Base-by-base conservation (phyloP, 2,113 vertebrate species). In the Tenrec ecaudatus region DNA sequence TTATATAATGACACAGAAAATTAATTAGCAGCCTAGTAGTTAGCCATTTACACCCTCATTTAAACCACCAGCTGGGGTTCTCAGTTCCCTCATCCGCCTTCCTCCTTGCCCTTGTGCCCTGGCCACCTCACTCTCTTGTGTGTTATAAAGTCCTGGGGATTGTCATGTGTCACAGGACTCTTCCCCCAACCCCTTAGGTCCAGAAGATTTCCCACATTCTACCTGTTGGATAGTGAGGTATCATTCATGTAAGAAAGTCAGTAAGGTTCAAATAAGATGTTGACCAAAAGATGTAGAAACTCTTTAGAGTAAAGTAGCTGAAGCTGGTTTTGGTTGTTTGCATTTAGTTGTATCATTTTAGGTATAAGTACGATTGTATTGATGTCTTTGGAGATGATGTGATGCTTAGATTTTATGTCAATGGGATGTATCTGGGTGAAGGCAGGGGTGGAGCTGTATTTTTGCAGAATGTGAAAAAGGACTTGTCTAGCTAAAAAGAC, bases 161-260 rank as follows among this genome's bases (percentile, higher is more conserved):
- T 58, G 53, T 20, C 19, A 5, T 8, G 3, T 43, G 20, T 94
- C 38, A 10, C 77, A 96, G 93, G 77, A 58, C 3, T 3, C 7
- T 73, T 75, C 27, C 58, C 12, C 9, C 2, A 7, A 40, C 40
- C 40, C 40, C 7, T 40, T 40, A 3, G 40, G 40, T 40, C 27
- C 12, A 25, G 8, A 7, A 80, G 62, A 64, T 1, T 6, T 38
- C 17, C 29, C 9, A 15, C 4, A 12, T 23, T 31, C 31, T 23
- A 14, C 3, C 60, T 16, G 38, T 53, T 53, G 12, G 86, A 79
- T 12, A 88, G 93, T 95, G 40, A 96, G 82, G 64, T 40, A 40
- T 40, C 40, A 40, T 40, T 40, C 40, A 40, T 40, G 3, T 40
- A 40, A 40, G 7, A 3, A 40, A 40, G 40, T 40, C 40, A 40